Conservation (phyloP, 2,797 vertebrate genomes). For the Oreochromis mossambicus region DNA sequence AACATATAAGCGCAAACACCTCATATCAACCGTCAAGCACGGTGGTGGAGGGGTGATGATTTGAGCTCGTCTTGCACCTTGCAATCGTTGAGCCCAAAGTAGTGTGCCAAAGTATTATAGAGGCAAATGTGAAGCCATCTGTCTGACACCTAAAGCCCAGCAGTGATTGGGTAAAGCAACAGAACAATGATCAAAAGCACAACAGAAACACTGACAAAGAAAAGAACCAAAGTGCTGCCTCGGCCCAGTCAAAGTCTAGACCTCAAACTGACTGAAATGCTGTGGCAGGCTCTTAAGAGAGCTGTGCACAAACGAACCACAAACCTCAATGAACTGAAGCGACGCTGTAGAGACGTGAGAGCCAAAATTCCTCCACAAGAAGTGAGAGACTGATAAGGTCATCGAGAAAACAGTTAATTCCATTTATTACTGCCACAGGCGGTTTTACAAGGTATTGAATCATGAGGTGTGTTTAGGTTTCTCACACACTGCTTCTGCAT, state of each 20-base stretch:
- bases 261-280: background rate
- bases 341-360: fast-evolving
- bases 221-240: background rate
- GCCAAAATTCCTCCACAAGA: background rate
- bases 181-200: background rate
- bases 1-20: background rate
- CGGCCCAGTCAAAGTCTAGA: background rate
- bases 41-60: background rate
- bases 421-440: background rate
- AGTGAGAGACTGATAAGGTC: background rate
- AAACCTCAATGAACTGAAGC: background rate
- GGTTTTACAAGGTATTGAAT: background rate
- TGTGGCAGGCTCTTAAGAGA: background rate
- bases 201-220: background rate
- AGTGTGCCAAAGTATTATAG: background rate
- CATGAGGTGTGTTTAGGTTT: background rate
- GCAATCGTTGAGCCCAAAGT: background rate
- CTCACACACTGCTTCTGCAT: background rate
- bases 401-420: background rate
- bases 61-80: background rate
- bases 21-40: background rate
- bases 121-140: background rate
- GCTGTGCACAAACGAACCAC: background rate
- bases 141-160: background rate
- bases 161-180: background rate